phyloP scores from a whole-genome alignment of 2,888 invertebrate genomes.

The Tiliacea aurago region DNA sequence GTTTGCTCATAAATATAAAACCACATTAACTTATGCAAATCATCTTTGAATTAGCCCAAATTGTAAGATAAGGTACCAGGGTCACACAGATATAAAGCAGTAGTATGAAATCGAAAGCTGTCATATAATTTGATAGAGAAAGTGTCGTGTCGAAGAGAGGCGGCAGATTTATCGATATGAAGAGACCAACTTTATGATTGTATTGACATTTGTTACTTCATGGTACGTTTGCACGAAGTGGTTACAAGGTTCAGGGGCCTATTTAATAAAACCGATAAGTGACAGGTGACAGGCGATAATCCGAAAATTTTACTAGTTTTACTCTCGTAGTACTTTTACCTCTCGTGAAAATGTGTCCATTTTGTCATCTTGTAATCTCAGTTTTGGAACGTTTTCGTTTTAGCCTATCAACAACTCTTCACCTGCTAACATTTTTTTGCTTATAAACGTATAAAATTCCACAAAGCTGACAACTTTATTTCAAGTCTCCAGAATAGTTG shows the following conservation, averaged over 20 bases:
- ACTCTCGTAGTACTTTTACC: too few species aligned
- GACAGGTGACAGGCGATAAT: too few species aligned
- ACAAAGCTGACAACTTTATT: conserved; percentile 6
- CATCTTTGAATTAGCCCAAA: background rate
- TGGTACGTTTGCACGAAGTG: background rate
- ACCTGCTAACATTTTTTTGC: background rate
- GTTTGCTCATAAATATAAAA: background rate
- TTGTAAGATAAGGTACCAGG: conserved; percentile 27
- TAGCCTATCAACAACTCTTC: background rate
- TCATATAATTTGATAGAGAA: conserved; percentile 72
- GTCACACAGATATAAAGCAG: conserved; percentile 24
- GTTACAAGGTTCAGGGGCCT: background rate
- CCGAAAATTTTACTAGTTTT: too few species aligned
- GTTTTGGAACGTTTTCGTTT: background rate
- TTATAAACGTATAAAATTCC: conserved; percentile 4
- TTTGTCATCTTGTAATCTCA: background rate
- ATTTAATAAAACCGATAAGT: too few species aligned
- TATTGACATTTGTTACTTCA: conserved; percentile 21
- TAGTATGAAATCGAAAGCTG: conserved; percentile 72
- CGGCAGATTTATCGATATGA: conserved; percentile 57
- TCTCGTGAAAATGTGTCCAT: too few species aligned
- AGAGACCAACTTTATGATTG: conserved; percentile 34
- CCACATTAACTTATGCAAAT: conserved; percentile 15
- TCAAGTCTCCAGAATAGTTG: conserved; percentile 20
- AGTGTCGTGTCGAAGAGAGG: conserved; percentile 58